These are phyloP conservation scores for Chaenogobius annularis DNA, from an alignment of 2,113 vertebrate species.

Conservation along the genomic window DNA sequence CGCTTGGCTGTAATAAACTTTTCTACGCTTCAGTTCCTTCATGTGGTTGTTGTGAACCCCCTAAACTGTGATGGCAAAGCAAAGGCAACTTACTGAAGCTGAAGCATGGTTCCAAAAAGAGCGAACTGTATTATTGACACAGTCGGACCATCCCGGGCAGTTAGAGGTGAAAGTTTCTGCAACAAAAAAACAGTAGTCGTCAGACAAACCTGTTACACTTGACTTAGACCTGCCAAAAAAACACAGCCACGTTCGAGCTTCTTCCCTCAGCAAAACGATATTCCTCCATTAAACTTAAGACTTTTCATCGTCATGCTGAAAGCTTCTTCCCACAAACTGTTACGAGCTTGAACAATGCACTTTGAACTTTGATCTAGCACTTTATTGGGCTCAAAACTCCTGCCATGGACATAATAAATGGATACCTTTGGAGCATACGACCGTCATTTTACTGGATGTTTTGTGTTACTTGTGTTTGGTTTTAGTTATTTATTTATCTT, in stretches of 20 bases:
- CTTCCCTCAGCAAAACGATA: no score
- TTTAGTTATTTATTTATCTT: no score
- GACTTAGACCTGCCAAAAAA: neutral
- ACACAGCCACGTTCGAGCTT: neutral
- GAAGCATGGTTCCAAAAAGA: constrained; percentile 71
- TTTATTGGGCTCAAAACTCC: no score
- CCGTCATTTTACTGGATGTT: no score
- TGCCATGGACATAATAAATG: no score
- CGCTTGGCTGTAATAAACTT: constrained; percentile 7
- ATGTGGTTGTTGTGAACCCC: neutral
- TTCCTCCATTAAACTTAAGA: neutral
- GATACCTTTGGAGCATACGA: no score
- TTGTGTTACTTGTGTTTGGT: no score
- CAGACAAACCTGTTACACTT: neutral
- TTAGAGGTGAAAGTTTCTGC: constrained; percentile 63
- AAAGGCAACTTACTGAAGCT: constrained; percentile 50
- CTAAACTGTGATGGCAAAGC: neutral
- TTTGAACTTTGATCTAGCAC: no score
- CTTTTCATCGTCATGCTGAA: neutral
- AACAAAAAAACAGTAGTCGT: constrained; percentile 2
- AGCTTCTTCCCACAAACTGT: no score
- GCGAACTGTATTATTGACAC: constrained; percentile 56
- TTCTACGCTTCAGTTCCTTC: neutral
- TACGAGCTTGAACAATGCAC: no score
- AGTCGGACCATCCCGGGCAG: constrained; percentile 57